Evolutionary conservation across 2,113 vertebrate species (phyloP), one percentile per base, ranked within the genome.

Genomic region (Epinephelus fuscoguttatus): DNA sequence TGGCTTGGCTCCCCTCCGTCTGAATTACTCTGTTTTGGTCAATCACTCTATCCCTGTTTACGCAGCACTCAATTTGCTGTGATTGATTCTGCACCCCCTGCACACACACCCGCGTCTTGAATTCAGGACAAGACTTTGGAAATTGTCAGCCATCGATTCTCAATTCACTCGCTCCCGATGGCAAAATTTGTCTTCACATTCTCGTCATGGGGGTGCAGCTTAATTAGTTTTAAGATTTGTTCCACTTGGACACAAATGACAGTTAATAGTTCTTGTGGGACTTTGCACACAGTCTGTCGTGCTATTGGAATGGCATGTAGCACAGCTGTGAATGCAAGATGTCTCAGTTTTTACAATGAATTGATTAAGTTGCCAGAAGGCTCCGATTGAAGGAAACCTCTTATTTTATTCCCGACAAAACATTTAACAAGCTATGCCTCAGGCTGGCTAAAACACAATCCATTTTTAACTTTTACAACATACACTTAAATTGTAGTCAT

Each of bases 141-240:
- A 93, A 93, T 90, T 87, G 89, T 91, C 86, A 78, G 66, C 80
- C 88, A 93, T 93, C 61, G 93, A 94, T 94, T 93, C 75, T 88
- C 68, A 70, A 82, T 87, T 89, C 74, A 25, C 75, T 79, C 49
- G 14, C 63, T 80, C 89, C 68, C 70, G 1, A 63, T 74, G 87
- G 86, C 80, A 72, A 89, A 90, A 88, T 85, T 50, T 57, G 79
- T 87, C 88, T 85, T 77, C 18, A 19, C 57, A 52, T 82, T 80
- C 71, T 84, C 45, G 62, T 87, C 84, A 78, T 70, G 74, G 88
- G 82, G 86, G 64, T 75, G 74, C 77, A 71, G 62, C 85, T 92
- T 93, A 92, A 94, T 94, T 93, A 91, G 80, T 91, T 92, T 82
- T 85, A 90, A 91, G 82, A 92, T 91, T 90, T 91, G 92, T 88